Conservation (phyloP, 1,140 invertebrate species). For the Ips nitidus region DNA sequence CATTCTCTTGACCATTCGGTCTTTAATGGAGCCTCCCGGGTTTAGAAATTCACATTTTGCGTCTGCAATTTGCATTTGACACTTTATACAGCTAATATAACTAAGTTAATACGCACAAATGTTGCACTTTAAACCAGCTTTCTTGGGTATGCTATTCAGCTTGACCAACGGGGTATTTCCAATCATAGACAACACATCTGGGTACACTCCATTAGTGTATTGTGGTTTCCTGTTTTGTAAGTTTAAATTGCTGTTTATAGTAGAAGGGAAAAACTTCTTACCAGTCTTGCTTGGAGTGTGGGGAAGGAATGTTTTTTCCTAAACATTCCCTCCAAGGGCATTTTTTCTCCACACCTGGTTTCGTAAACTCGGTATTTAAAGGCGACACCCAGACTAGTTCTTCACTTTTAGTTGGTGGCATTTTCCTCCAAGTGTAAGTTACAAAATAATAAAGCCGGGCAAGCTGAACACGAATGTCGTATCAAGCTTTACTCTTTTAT, state of each 20-base stretch:
- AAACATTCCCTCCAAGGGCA: slow-evolving; percentile 25
- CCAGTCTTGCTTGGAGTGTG: slow-evolving; percentile 28
- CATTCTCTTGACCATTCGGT: slow-evolving; percentile 93
- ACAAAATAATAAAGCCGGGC: too few relatives aligned
- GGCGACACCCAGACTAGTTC: slow-evolving; percentile 27
- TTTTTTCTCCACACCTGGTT: slow-evolving; percentile 21
- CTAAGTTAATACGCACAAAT: slow-evolving; percentile 75
- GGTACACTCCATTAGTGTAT: slow-evolving; percentile 54
- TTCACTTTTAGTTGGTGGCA: background rate
- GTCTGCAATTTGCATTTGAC: slow-evolving; percentile 56
- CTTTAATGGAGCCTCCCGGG: slow-evolving; percentile 96
- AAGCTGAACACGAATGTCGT: too few relatives aligned
- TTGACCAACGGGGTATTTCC: slow-evolving; percentile 90
- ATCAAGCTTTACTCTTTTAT: too few relatives aligned
- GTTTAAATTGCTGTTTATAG: background rate
- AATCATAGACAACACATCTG: slow-evolving; percentile 79
- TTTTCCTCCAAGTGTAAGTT: background rate
- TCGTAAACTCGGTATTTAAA: slow-evolving; percentile 14
- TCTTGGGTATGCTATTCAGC: slow-evolving; percentile 81
- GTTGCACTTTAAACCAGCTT: slow-evolving; percentile 84
- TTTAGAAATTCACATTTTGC: slow-evolving; percentile 97
- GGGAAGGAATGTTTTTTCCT: slow-evolving; percentile 15
- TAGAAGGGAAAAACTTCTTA: background rate
- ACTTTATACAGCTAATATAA: slow-evolving; percentile 63
- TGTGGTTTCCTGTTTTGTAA: slow-evolving; percentile 15